Evolutionary conservation across 2,888 invertebrate species (phyloP), one percentile per base, ranked within the genome.

Genomic region (Disparrhopalites patrizii): DNA sequence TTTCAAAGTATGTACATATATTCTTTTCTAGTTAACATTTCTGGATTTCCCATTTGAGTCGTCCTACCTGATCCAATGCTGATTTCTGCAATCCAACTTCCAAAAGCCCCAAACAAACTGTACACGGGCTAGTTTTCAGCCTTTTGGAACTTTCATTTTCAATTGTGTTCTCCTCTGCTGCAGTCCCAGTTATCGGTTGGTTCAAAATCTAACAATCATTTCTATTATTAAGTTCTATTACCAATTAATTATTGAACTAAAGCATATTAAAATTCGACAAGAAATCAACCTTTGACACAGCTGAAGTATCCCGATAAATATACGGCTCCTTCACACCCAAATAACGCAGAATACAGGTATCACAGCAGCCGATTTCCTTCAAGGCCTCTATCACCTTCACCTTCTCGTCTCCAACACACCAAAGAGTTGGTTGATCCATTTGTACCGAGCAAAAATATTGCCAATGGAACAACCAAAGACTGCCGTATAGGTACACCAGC

Each of bases 91-190:
- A 81, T 20, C 80, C 78, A 62, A 83, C 81, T 75, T 89, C 86
- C 60, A 92, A 82, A 5, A 91, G 79, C 0, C 89, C 90, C 5
- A 92, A 79, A 76, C 92, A 93, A 57, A 85, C 83, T 0, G 84
- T 78, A 76, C 93, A 93, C 0, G 84, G 79, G 71, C 80, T 81
- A 0, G 77, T 69, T 68, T 85, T 84, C 5, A 78, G 76, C 68
- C 80, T 81, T 36, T 5, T 20, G 28, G 13, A 55, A 30, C 5
- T 38, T 10, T 10, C n/a, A n/a, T 20, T 10, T 38, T 33, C 3
- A 33, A 10, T 36, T 23, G 55, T 52, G 36, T n/a, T 50, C 33
- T n/a, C n/a, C n/a, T n/a, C n/a, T n/a, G n/a, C n/a, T n/a, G n/a
- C n/a, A n/a, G n/a, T 38, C 38, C 56, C 4, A 31, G 54, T 56